Base-by-base conservation (phyloP, 2,888 invertebrate genomes). In the Abscondita cerata region DNA sequence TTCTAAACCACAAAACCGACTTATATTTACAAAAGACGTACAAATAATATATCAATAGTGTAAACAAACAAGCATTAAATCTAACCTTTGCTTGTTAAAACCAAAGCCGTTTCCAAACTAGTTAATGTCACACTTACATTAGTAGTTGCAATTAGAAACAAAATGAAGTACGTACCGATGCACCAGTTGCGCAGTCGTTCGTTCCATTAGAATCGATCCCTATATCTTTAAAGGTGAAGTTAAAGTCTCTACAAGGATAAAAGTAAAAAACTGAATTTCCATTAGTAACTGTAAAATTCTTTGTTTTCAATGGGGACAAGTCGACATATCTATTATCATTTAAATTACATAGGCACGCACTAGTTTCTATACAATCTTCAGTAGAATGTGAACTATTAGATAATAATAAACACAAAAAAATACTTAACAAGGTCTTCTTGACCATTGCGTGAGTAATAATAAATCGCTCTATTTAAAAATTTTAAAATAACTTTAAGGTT, bases 231-330 rank as follows among this genome's bases (percentile, higher is more conserved):
- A 0, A 5, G 41, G 19, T 57, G 41, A 61, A 61, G 11, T 59
- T 67, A 11, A 56, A 66, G 65, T 79, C 71, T 40, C 60, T 68
- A 62, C 83, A 82, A 2, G 81, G 81, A 66, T 78, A 75, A 67
- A 81, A 82, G 33, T 71, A 76, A 62, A 76, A 78, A 1, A 70
- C 74, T 19, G 69, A 59, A 55, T 71, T 71, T 15, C 40, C 51
- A 48, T 36, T 47, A 8, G 9, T 11, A 9, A 19, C 36, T 13
- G 41, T 34, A 12, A 52, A 52, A 67, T 71, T 71, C 16, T 18
- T 55, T 13, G 75, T 64, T 12, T 51, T 64, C 47, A 69, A 62
- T 59, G 60, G 61, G 34, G 70, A 66, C 64, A 76, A 65, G 66
- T 76, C 70, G 51, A 78, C 77, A 63, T 72, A 74, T 15, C 68